Conservation (phyloP, 2,888 invertebrate species). For the Oscheius sp. region DNA sequence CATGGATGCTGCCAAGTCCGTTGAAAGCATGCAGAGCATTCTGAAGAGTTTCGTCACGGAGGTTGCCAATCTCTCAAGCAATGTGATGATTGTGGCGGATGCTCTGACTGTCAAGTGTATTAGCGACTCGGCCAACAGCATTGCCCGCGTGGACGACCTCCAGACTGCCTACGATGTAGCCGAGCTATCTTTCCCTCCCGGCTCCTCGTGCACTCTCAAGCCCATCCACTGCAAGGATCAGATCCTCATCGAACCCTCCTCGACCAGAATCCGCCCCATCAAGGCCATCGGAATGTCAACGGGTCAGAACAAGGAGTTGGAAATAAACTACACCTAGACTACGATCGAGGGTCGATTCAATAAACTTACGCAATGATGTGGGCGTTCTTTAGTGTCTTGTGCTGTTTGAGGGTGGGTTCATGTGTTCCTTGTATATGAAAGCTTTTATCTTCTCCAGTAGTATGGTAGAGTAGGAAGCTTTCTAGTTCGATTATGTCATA, state of each 20-base stretch:
- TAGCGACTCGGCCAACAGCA: slow-evolving; percentile 16
- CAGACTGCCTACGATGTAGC: slow-evolving; percentile 16
- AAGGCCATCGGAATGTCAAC: slow-evolving; percentile 11
- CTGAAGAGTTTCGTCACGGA: slow-evolving; percentile 13
- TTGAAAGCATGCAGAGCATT: neutral
- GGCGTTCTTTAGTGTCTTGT: too few species aligned
- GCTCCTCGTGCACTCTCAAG: slow-evolving; percentile 12
- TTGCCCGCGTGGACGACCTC: neutral
- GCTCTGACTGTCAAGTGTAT: slow-evolving; percentile 19
- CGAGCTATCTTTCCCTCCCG: slow-evolving; percentile 8
- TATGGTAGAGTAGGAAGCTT: too few species aligned
- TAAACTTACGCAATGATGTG: too few species aligned
- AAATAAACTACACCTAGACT: neutral
- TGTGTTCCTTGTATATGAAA: too few species aligned
- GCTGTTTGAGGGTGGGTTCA: too few species aligned
- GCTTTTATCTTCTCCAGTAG: too few species aligned
- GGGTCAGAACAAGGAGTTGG: slow-evolving; percentile 18
- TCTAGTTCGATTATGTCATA: too few species aligned
- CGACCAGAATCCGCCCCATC: slow-evolving; percentile 1
- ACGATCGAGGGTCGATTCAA: neutral
- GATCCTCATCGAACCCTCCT: slow-evolving; percentile 7
- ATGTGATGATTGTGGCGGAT: slow-evolving; percentile 30
- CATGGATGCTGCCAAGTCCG: slow-evolving; percentile 5
- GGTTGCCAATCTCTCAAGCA: neutral
- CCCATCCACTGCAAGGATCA: neutral